Evolutionary conservation across 2,888 invertebrate genomes (phyloP).

Genomic region (Philhelius pedissequus): DNA sequence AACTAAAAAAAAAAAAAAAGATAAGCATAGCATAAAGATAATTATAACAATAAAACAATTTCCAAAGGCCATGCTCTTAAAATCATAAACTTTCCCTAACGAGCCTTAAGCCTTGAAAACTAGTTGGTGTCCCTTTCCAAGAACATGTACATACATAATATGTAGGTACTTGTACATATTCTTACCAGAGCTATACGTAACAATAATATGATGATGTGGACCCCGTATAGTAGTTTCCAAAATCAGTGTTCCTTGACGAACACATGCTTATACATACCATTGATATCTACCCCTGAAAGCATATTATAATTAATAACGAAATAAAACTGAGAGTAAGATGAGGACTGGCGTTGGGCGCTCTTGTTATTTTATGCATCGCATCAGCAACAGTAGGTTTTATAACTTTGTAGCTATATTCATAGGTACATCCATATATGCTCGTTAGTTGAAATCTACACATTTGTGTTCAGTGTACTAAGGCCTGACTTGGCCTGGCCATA

Average conservation of each 20-base stretch:
- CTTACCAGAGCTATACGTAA: background rate
- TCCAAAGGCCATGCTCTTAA: slow-evolving; percentile 30
- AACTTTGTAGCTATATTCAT: background rate
- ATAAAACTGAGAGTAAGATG: slow-evolving; percentile 26
- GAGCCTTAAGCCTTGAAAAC: slow-evolving; percentile 25
- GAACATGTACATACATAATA: background rate
- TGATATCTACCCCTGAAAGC: slow-evolving; percentile 56
- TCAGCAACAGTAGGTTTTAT: slow-evolving; percentile 6
- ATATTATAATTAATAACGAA: slow-evolving; percentile 65
- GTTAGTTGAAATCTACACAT: slow-evolving; percentile 6
- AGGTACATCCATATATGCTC: too few relatives aligned
- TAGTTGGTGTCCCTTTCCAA: slow-evolving; percentile 9
- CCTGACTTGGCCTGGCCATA: too few relatives aligned
- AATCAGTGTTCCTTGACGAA: slow-evolving; percentile 59
- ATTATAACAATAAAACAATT: slow-evolving; percentile 35
- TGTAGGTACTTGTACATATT: background rate
- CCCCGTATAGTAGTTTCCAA: slow-evolving; percentile 4
- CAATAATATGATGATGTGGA: slow-evolving; percentile 5
- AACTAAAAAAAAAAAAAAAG: background rate
- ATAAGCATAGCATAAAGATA: background rate
- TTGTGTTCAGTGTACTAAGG: slow-evolving; percentile 27
- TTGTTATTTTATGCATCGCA: background rate
- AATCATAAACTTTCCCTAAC: slow-evolving; percentile 39
- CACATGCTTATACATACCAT: slow-evolving; percentile 46
- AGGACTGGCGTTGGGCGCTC: slow-evolving; percentile 5